phyloP scores from a whole-genome alignment of 1,140 invertebrate genomes.

The Pinna nobilis region DNA sequence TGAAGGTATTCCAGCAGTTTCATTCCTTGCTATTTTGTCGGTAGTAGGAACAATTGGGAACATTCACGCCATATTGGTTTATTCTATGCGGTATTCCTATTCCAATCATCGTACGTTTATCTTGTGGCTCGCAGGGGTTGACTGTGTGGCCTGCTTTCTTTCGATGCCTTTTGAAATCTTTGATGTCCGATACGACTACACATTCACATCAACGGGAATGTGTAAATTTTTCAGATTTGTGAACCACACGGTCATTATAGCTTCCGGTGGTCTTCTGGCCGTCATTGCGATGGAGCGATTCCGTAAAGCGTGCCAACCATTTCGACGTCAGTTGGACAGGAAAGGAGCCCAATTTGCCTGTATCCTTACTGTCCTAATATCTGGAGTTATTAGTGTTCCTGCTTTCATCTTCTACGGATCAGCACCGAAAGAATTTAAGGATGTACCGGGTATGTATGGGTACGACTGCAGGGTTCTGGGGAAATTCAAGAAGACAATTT shows the following conservation, averaged over 20 bases:
- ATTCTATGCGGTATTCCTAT: conserved; percentile 12
- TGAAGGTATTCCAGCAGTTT: conserved; percentile 9
- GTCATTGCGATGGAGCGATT: conserved; percentile 54
- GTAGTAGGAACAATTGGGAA: conserved; percentile 32
- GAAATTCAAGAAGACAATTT: conserved; percentile 3
- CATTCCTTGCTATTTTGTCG: conserved; percentile 8
- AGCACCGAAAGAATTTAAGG: conserved; percentile 2
- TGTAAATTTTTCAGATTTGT: conserved; percentile 52
- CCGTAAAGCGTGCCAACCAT: conserved; percentile 47
- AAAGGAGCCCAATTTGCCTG: conserved; percentile 2
- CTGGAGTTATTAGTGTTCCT: conserved; percentile 17
- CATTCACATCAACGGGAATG: conserved; percentile 40
- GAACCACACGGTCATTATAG: conserved; percentile 46
- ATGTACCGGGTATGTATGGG: not conserved
- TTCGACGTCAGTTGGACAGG: conserved; percentile 32
- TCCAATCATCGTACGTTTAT: conserved; percentile 48
- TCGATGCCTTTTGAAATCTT: conserved; percentile 58
- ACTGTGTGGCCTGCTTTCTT: conserved; percentile 48
- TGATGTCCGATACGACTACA: conserved; percentile 57
- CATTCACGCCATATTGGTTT: conserved; percentile 29
- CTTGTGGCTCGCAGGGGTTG: conserved; percentile 46
- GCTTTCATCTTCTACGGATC: conserved; percentile 29
- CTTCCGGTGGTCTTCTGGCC: conserved; percentile 48
- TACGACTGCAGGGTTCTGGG: conserved; percentile 22
- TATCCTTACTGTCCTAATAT: conserved; percentile 4